Conservation (phyloP, 2,113 vertebrate species). For the Erythrolamprus reginae region DNA sequence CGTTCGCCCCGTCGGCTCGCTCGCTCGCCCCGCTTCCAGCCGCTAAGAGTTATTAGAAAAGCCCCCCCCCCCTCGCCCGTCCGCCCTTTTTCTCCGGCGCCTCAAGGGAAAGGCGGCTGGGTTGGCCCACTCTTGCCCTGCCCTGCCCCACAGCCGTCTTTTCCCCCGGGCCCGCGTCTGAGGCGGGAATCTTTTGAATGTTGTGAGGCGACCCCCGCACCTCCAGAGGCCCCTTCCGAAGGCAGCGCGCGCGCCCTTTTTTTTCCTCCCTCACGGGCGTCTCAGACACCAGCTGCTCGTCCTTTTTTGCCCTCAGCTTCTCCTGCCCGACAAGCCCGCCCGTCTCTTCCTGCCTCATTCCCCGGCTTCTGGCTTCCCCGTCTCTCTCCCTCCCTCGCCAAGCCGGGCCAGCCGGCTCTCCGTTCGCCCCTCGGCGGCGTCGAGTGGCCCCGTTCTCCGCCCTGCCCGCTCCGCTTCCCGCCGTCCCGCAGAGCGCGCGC, state of each 20-base stretch:
- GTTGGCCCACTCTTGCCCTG: neutral
- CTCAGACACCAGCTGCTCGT: neutral
- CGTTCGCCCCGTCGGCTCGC: neutral
- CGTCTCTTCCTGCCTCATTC: neutral
- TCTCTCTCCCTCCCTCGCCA: accelerated
- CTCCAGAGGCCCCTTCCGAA: neutral
- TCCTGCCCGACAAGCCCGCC: too few species aligned
- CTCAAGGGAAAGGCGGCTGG: neutral
- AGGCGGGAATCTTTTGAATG: neutral
- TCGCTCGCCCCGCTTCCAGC: neutral
- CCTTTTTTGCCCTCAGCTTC: neutral
- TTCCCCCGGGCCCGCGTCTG: too few species aligned
- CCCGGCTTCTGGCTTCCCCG: neutral
- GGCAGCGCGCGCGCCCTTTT: too few species aligned
- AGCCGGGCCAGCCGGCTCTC: neutral
- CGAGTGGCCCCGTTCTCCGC: neutral
- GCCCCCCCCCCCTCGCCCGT: neutral
- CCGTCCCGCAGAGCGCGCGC: too few species aligned
- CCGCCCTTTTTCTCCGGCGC: too few species aligned
- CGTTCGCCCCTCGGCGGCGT: neutral
- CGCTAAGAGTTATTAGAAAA: neutral
- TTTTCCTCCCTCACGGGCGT: too few species aligned
- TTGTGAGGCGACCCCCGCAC: neutral
- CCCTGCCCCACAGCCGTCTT: neutral
- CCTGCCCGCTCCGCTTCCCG: neutral